A percentile compares a stretch with the other conserved stretches of the same genome.
These are phyloP conservation scores for Lithosia quadra DNA, from an alignment of 2,888 invertebrate genomes.

Conservation along the genomic window DNA sequence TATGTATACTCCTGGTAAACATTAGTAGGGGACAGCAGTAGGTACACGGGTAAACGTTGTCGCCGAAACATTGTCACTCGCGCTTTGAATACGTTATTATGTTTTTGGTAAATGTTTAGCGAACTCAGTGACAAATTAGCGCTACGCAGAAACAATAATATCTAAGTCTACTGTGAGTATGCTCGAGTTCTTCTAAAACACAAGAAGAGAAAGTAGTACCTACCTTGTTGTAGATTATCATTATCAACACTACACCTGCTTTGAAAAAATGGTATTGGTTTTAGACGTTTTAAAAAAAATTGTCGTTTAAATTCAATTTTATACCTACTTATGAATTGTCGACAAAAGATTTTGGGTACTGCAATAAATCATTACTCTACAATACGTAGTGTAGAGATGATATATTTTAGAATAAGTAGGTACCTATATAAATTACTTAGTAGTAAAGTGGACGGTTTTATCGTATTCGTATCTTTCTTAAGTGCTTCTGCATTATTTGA, in stretches of 20 bases:
- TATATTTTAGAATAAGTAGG: no score
- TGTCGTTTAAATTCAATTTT: no score
- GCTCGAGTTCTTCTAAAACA: neutral
- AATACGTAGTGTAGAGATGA: no score
- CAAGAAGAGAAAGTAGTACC: neutral
- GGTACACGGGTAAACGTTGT: conserved; percentile 45
- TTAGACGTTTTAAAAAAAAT: neutral
- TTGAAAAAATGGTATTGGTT: neutral
- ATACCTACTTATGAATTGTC: no score
- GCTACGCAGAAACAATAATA: conserved; percentile 33
- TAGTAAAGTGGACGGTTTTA: no score
- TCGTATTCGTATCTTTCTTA: no score
- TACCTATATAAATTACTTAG: no score
- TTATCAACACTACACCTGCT: no score
- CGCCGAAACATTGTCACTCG: conserved; percentile 54
- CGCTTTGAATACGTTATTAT: conserved; percentile 65
- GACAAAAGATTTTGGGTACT: no score
- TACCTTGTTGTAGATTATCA: neutral
- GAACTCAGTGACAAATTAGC: conserved; percentile 59
- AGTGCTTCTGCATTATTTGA: no score
- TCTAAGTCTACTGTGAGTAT: no score
- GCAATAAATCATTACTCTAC: no score
- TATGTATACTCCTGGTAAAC: neutral
- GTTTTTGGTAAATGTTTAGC: conserved; percentile 66
- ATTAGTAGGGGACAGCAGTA: conserved; percentile 41